A percentile compares a stretch with the other conserved stretches of the same genome.
Evolutionary conservation across 2,888 invertebrate genomes (phyloP).

Genomic region (Nezara viridula): DNA sequence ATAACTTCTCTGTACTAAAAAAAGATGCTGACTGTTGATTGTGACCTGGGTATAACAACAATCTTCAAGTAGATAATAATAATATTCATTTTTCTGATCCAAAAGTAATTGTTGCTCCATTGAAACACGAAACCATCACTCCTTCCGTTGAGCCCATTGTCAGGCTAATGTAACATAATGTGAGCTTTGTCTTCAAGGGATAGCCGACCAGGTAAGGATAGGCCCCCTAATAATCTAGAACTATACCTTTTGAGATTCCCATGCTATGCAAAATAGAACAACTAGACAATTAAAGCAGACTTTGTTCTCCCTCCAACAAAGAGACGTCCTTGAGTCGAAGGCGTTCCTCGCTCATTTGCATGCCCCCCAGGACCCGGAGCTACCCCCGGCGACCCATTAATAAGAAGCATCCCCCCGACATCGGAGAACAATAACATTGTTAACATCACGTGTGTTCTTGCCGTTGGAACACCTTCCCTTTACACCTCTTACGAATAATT

Average conservation of each 20-base stretch:
- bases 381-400: slow-evolving; percentile 37
- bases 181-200: not conserved
- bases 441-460: slow-evolving; percentile 44
- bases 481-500: slow-evolving; percentile 37
- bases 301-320: not conserved
- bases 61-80: too few relatives aligned
- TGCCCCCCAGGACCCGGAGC: not conserved
- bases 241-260: slow-evolving; percentile 1
- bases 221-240: not conserved
- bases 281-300: slow-evolving; percentile 38
- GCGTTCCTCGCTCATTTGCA: slow-evolving; percentile 2
- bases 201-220: not conserved
- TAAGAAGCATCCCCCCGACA: slow-evolving; percentile 9
- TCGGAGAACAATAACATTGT: slow-evolving; percentile 38
- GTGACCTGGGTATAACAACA: too few relatives aligned
- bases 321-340: slow-evolving; percentile 8
- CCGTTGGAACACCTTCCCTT: slow-evolving; percentile 46
- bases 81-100: not conserved
- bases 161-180: slow-evolving; percentile 14
- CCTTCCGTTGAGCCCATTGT: not conserved
- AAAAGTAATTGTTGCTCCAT: not conserved
- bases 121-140: not conserved
- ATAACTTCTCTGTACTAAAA: too few relatives aligned
- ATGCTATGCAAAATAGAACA: slow-evolving; percentile 22
- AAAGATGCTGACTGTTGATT: too few relatives aligned